phyloP scores from a whole-genome alignment of 2,797 vertebrate species.

The Buphagus erythrorhynchus region DNA sequence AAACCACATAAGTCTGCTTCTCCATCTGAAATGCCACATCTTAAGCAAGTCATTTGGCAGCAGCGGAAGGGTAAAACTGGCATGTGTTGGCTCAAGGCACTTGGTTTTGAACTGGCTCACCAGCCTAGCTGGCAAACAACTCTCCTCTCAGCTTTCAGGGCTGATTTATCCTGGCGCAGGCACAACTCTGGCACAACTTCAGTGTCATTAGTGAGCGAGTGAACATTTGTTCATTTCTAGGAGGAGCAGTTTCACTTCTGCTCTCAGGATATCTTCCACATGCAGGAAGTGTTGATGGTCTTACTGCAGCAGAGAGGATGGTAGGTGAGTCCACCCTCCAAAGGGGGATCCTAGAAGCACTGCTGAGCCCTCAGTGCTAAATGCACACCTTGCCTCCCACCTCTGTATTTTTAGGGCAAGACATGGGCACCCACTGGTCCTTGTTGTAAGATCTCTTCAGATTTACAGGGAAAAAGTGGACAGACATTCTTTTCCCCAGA shows the following conservation, averaged over 20 bases:
- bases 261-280: background rate
- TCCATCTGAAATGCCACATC: background rate
- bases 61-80: background rate
- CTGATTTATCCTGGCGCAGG: background rate
- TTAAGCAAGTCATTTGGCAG: conserved; percentile 30
- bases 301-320: background rate
- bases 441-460: background rate
- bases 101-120: background rate
- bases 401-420: background rate
- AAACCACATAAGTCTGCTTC: background rate
- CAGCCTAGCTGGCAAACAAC: background rate
- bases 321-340: accelerated
- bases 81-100: background rate
- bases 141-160: background rate
- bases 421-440: background rate
- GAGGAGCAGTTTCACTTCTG: conserved; percentile 1
- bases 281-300: background rate
- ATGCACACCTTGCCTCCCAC: background rate
- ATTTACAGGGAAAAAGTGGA: background rate
- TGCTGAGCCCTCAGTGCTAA: background rate
- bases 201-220: accelerated
- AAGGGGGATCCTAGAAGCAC: background rate
- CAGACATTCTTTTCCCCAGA: background rate
- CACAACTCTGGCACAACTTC: background rate
- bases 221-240: background rate